These are phyloP conservation scores for Calameuta idolon DNA, from an alignment of 2,888 invertebrate species.

Conservation along the genomic window DNA sequence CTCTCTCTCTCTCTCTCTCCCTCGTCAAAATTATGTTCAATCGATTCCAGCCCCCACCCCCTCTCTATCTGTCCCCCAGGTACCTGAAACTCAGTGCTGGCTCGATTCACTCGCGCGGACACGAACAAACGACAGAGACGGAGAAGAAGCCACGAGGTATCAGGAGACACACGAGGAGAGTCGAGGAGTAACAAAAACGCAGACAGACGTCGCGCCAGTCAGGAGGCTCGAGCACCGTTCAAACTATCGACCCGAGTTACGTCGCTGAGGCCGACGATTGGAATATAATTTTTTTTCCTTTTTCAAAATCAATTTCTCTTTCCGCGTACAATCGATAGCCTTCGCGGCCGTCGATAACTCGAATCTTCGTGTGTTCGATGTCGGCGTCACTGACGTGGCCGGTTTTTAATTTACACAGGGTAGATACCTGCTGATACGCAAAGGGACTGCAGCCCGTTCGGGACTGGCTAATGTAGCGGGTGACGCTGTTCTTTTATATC, in stretches of 20 bases:
- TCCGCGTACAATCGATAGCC: no score
- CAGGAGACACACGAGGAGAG: background rate
- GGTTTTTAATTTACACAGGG: background rate
- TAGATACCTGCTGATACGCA: background rate
- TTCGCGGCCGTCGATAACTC: no score
- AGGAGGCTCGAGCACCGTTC: no score
- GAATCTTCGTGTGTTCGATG: no score
- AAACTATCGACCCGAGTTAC: background rate
- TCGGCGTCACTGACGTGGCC: no score
- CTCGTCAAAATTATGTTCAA: background rate
- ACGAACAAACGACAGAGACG: background rate
- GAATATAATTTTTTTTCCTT: no score
- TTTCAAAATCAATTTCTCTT: no score
- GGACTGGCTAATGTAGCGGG: no score
- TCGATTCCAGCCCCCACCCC: background rate
- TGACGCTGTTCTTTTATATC: background rate
- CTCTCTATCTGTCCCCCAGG: no score
- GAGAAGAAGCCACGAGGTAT: background rate
- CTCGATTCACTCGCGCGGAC: background rate
- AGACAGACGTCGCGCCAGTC: background rate
- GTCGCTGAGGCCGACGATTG: background rate
- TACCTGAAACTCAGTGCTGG: background rate
- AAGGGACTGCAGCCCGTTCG: background rate
- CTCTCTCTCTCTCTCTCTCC: no score
- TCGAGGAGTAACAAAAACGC: background rate